Base-by-base conservation (phyloP, 2,888 invertebrate species). In the Lymantria monacha region DNA sequence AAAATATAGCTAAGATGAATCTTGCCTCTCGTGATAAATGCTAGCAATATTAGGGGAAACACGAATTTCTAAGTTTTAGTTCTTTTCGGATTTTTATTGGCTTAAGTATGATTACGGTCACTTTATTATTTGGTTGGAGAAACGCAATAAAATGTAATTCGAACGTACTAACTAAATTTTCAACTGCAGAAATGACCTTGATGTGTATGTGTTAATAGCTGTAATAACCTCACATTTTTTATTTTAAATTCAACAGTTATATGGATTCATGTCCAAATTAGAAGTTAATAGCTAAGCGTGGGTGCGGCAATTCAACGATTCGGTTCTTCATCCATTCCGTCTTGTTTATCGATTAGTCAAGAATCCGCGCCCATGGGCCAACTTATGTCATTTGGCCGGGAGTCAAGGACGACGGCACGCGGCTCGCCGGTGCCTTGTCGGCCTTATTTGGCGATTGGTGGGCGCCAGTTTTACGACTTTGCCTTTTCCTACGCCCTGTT, bases 381-480 rank as follows among this genome's bases (percentile, higher is more conserved):
- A 88, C 87, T 89, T 89, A 84, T 90, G 89, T 90, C 89, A 86
- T 91, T 91, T 90, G 90, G 91, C 88, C 74, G 84, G 85, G 86
- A 87, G 86, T 91, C 91, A 90, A 91, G 91, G 91, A 86, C 91
- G 84, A 67, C 72, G 79, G 70, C 76, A 79, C 76, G 70, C 81
- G 79, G 83, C 84, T 74, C 79, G 82, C 78, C 81, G 81, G 83
- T 83, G 83, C 85, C 85, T 77, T 78, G 84, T 82, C 75, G 83
- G 82, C 91, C 91, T 88, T 90, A 89, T 91, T 91, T 86, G 88
- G 87, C 79, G 78, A 87, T 88, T 87, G 88, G 89, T 89, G 89
- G 90, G 89, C 90, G 89, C 91, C 89, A 85, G 81, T 86, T 90
- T 91, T 90, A 91, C 79, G 87, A 86, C 91, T 86, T 86, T 78